Base-by-base conservation (phyloP, 2,888 invertebrate genomes). In the Drosophila mayaguana region DNA sequence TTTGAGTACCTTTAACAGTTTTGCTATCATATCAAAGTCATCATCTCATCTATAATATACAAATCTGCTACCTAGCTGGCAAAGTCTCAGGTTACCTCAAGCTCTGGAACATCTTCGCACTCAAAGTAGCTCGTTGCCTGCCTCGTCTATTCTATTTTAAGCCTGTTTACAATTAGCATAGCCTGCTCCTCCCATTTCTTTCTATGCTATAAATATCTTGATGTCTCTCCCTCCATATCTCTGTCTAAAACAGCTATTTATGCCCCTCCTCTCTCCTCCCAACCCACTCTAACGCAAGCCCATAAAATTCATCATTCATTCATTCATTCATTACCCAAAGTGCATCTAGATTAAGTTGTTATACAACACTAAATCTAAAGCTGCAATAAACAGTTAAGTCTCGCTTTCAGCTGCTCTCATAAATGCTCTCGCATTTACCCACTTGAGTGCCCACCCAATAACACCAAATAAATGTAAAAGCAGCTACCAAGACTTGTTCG, bases 401-500 rank as follows among this genome's bases (percentile, higher is more conserved):
- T 28, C 32, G 18, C 12, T n/a, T 28, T 28, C 14, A 14, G 55
- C 18, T 14, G 57, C 45, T 36, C 22, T 22, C 22, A 36, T 14
- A 36, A 5, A 36, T 16, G 14, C 18, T 12, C 38, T 40, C 34
- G 16, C 43, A 32, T 4, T 36, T 38, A 50, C 4, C 34, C 55
- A 63, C 69, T 64, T 40, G 38, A 34, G 32, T 54, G 66, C 25
- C 40, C 40, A 40, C 54, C 51, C 51, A 61, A 61, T 50, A 12
- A 2, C 9, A 38, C 8, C 18, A 32, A 32, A 22, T 54, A 42
- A 28, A 45, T 28, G 11, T 32, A 32, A 32, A 32, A 56, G 1
- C 46, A 61, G 40, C 11, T 40, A 8, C 45, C 55, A 50, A 50
- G 38, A 74, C 53, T 61, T 61, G 74, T 63, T 74, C 68, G 75